phyloP scores from a whole-genome alignment of 2,888 invertebrate genomes.

The Cataglyphis livida region DNA sequence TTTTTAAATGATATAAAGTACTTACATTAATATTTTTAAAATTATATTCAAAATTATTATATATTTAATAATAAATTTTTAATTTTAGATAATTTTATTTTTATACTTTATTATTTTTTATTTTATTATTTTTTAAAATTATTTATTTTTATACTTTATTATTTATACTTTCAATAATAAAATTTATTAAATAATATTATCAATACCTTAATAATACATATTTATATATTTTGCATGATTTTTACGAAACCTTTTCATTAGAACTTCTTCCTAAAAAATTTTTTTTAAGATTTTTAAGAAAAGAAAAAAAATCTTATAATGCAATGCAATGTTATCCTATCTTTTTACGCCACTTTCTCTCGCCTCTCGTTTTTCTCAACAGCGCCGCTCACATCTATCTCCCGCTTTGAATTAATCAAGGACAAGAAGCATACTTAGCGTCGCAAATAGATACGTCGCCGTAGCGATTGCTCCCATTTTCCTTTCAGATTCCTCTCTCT shows the following conservation, averaged over 20 bases:
- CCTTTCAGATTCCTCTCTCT: slow-evolving; percentile 11
- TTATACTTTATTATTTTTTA: too few species aligned
- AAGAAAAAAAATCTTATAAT: neutral
- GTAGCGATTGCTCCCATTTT: slow-evolving; percentile 48
- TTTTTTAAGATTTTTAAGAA: neutral
- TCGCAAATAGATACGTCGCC: slow-evolving; percentile 39
- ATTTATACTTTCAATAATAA: neutral
- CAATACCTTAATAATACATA: neutral
- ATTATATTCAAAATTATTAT: neutral
- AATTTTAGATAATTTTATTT: too few species aligned
- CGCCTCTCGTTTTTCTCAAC: neutral
- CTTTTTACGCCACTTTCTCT: slow-evolving; percentile 21
- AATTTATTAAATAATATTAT: neutral
- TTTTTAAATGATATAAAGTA: too few species aligned
- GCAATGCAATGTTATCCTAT: neutral
- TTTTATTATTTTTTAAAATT: too few species aligned
- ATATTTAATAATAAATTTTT: neutral
- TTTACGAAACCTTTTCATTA: neutral
- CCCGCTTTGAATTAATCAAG: slow-evolving; percentile 46
- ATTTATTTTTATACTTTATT: too few species aligned
- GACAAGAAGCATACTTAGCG: slow-evolving; percentile 37
- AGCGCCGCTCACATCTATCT: neutral
- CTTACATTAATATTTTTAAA: too few species aligned
- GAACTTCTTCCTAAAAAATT: neutral
- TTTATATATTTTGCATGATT: neutral